These are phyloP conservation scores for Lutjanus erythropterus DNA, from an alignment of 2,113 vertebrate species.

Conservation along the genomic window DNA sequence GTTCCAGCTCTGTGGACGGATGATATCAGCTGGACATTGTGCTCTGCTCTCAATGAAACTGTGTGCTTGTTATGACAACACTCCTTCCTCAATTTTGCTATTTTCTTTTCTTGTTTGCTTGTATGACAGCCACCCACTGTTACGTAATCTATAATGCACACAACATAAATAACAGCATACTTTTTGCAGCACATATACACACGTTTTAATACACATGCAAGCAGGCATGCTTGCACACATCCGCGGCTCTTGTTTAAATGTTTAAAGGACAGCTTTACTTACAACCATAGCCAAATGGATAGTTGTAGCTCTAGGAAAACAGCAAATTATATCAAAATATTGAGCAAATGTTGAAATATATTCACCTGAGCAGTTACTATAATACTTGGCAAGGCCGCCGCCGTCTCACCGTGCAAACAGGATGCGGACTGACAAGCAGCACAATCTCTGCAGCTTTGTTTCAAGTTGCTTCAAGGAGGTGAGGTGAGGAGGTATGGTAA, in stretches of 20 bases:
- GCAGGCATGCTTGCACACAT: not conserved
- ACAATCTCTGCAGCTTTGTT: conserved; percentile 27
- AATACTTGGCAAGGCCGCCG: not conserved
- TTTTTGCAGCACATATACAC: not conserved
- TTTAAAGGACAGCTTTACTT: too few relatives aligned
- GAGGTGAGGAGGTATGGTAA: conserved; percentile 39
- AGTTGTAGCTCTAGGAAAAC: not conserved
- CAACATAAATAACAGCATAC: not conserved
- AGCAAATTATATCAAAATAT: not conserved
- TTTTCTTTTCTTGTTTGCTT: not conserved
- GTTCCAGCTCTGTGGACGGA: not conserved
- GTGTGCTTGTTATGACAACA: not conserved
- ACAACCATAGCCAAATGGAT: too few relatives aligned
- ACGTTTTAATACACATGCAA: not conserved
- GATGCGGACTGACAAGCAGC: conserved; percentile 4
- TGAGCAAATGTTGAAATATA: not conserved
- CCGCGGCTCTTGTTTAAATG: not conserved
- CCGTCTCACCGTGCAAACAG: not conserved
- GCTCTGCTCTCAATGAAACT: not conserved
- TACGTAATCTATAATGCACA: not conserved
- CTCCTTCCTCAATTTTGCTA: not conserved
- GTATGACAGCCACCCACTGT: not conserved
- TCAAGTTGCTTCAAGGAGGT: conserved; percentile 11
- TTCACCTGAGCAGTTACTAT: not conserved
- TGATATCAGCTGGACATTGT: not conserved